These are phyloP conservation scores for Sipha maydis DNA, from an alignment of 2,888 invertebrate species.

Conservation along the genomic window DNA sequence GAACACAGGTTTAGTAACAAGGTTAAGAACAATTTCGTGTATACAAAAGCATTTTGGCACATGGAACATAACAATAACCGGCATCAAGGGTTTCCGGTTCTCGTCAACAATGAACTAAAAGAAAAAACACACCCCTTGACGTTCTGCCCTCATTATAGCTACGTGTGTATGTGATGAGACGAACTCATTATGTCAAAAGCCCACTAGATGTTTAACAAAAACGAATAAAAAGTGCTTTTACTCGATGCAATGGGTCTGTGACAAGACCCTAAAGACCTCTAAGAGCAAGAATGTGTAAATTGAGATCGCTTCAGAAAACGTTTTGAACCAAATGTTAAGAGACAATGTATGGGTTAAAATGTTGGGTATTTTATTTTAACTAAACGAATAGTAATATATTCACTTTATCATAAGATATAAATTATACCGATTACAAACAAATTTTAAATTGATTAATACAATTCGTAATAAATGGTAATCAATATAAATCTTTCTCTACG, in stretches of 20 bases:
- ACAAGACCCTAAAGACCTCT: conserved; percentile 59
- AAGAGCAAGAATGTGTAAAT: conserved; percentile 59
- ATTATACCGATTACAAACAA: background rate
- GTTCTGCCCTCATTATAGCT: conserved; percentile 56
- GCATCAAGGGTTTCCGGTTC: conserved; percentile 60
- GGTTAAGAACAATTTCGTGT: conserved; percentile 56
- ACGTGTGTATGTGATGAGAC: conserved; percentile 58
- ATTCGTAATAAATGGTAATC: background rate
- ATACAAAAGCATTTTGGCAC: conserved; percentile 56
- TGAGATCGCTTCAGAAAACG: conserved; percentile 58
- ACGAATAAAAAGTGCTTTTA: conserved; percentile 37
- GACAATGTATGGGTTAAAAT: conserved; percentile 49
- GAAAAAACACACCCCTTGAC: conserved; percentile 60
- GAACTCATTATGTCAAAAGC: conserved; percentile 61
- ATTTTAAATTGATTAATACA: background rate
- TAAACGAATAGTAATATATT: background rate
- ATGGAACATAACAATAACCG: conserved; percentile 57
- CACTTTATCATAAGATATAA: background rate
- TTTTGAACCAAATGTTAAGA: conserved; percentile 34
- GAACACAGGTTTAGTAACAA: conserved; percentile 54
- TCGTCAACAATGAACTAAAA: conserved; percentile 55
- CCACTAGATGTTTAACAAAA: conserved; percentile 49
- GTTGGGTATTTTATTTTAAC: conserved; percentile 26
- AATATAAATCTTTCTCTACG: background rate
- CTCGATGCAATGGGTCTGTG: conserved; percentile 41